Conservation (phyloP, 2,113 vertebrate genomes). For the Stigmatopora nigra region DNA sequence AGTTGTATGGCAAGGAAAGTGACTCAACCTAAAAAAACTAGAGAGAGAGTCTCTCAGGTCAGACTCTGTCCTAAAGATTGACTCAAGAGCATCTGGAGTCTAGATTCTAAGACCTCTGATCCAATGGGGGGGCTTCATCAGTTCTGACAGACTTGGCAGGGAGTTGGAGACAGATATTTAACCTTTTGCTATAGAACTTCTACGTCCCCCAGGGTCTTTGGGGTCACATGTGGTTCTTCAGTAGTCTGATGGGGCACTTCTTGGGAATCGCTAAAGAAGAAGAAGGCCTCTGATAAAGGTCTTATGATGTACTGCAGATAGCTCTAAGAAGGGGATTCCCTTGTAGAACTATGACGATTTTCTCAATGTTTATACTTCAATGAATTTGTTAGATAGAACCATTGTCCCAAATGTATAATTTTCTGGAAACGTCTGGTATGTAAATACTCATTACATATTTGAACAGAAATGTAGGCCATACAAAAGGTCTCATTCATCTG, state of each 20-base stretch:
- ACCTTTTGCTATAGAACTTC: slow-evolving; percentile 4
- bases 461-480: too few species aligned
- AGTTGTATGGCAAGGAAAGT: neutral
- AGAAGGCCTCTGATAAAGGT: neutral
- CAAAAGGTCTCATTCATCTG: too few species aligned
- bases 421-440: neutral
- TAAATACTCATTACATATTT: neutral
- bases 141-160: slow-evolving; percentile 8
- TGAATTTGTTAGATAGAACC: neutral
- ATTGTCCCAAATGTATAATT: neutral
- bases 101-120: slow-evolving; percentile 11
- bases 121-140: slow-evolving; percentile 11
- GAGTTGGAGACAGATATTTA: slow-evolving; percentile 10
- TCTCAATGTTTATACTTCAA: neutral
- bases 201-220: neutral
- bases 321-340: neutral
- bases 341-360: neutral
- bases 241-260: neutral
- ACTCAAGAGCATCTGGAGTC: slow-evolving; percentile 8
- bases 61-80: slow-evolving; percentile 2
- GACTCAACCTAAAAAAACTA: neutral
- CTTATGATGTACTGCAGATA: neutral
- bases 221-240: slow-evolving; percentile 10
- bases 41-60: neutral
- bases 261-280: neutral